A percentile compares a stretch with the other conserved stretches of the same genome.
Conservation (phyloP, 2,797 vertebrate species). For the Spondyliosoma cantharus region DNA sequence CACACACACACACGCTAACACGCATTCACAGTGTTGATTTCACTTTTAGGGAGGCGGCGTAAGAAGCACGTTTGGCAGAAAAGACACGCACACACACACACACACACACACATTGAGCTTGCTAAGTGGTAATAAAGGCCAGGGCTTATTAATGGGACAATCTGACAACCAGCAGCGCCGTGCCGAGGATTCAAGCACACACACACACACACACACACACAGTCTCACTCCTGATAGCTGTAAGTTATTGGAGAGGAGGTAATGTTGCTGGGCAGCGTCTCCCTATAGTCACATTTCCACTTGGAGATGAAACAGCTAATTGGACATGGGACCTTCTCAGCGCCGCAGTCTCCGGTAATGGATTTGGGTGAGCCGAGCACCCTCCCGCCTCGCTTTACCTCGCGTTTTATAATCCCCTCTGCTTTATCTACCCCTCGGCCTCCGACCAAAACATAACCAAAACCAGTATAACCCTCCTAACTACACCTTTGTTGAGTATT, state of each 20-base stretch:
- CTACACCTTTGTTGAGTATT: too few relatives aligned
- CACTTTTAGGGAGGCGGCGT: conserved; percentile 45
- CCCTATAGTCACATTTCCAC: conserved; percentile 75
- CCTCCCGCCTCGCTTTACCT: conserved; percentile 28
- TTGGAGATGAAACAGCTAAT: conserved; percentile 81
- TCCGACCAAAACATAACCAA: conserved; percentile 12
- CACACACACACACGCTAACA: conserved; percentile 6
- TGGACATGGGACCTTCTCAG: conserved; percentile 73
- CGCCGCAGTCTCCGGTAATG: conserved; percentile 66
- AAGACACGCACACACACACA: conserved; percentile 43
- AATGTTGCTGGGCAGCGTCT: conserved; percentile 64
- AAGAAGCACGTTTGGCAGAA: conserved; percentile 44
- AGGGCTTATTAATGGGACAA: conserved; percentile 72
- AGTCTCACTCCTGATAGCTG: conserved; percentile 53
- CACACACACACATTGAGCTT: conserved; percentile 38
- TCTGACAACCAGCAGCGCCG: conserved; percentile 66
- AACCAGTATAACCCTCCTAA: background rate
- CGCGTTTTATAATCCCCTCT: conserved; percentile 55
- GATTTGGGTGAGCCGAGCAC: conserved; percentile 54
- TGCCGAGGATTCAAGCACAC: conserved; percentile 43
- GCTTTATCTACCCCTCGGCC: conserved; percentile 26
- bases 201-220: conserved; percentile 22
- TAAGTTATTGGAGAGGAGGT: conserved; percentile 74
- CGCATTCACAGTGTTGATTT: conserved; percentile 16
- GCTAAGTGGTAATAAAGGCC: conserved; percentile 76